These are phyloP conservation scores for Clistopyga incitator DNA, from an alignment of 2,888 invertebrate genomes.

Conservation along the genomic window DNA sequence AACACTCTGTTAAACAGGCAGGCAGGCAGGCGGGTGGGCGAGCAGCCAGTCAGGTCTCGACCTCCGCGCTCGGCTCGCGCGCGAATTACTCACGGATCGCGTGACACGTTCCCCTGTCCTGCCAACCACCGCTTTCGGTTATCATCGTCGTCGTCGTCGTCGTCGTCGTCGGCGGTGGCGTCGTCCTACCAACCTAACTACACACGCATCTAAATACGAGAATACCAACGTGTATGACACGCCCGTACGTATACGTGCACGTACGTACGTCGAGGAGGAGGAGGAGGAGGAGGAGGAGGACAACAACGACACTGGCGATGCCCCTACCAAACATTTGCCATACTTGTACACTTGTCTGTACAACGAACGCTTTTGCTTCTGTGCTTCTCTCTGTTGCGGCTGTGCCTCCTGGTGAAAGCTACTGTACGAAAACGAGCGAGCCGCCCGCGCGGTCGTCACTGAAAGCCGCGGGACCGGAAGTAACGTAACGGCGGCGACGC, in stretches of 20 bases:
- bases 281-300: constrained; percentile 31
- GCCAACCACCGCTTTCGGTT: constrained; percentile 79
- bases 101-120: constrained; percentile 82
- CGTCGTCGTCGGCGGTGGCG: too few species aligned
- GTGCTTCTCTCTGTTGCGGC: constrained; percentile 59
- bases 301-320: constrained; percentile 68
- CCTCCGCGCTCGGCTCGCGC: constrained; percentile 79
- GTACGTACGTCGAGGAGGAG: background rate
- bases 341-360: constrained; percentile 29
- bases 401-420: constrained; percentile 21
- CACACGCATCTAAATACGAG: constrained; percentile 17
- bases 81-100: constrained; percentile 84
- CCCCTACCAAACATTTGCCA: constrained; percentile 61
- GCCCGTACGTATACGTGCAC: constrained; percentile 67
- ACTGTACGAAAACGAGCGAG: constrained; percentile 43
- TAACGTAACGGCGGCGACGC: constrained; percentile 66
- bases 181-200: constrained; percentile 50
- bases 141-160: constrained; percentile 75
- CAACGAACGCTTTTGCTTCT: constrained; percentile 53
- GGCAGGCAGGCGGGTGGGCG: constrained; percentile 75
- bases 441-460: constrained; percentile 65
- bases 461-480: constrained; percentile 71
- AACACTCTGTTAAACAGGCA: constrained; percentile 84
- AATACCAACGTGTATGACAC: constrained; percentile 15
- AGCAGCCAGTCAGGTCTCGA: constrained; percentile 71